Evolutionary conservation across 2,797 vertebrate species (phyloP).

Genomic region (Buphagus erythrorhynchus): DNA sequence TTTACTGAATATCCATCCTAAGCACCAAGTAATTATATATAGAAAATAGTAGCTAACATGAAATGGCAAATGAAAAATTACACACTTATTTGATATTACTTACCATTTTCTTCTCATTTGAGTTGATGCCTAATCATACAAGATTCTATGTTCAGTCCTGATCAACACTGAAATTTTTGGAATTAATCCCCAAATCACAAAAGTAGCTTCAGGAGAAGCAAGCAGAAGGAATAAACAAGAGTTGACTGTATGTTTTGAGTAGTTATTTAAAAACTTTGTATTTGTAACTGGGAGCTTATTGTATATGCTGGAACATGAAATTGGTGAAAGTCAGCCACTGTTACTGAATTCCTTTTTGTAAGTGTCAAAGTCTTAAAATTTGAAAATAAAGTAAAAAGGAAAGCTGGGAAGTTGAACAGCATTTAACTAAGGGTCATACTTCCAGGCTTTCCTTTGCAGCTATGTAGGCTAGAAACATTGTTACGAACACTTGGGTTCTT

Average conservation of each 20-base stretch:
- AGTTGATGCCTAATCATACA: background rate
- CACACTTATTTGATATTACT: fast-evolving
- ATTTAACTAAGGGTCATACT: background rate
- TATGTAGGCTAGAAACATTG: background rate
- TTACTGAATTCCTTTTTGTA: background rate
- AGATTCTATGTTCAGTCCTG: background rate
- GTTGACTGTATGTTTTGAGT: background rate
- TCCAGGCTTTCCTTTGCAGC: background rate
- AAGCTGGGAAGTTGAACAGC: background rate
- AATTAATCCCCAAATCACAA: background rate
- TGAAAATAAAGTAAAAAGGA: background rate
- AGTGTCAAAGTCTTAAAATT: background rate
- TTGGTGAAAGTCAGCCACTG: background rate
- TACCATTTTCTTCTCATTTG: background rate
- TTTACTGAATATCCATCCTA: background rate
- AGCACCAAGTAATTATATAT: background rate
- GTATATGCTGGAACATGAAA: background rate
- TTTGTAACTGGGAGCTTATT: background rate
- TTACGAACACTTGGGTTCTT: background rate
- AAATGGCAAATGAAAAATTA: background rate
- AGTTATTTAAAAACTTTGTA: background rate
- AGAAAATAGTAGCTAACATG: background rate
- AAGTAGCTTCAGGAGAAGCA: background rate
- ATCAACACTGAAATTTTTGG: background rate
- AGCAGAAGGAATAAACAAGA: background rate